These are phyloP conservation scores for Diploscapter pachys DNA, from an alignment of 1,140 invertebrate genomes.

Conservation along the genomic window DNA sequence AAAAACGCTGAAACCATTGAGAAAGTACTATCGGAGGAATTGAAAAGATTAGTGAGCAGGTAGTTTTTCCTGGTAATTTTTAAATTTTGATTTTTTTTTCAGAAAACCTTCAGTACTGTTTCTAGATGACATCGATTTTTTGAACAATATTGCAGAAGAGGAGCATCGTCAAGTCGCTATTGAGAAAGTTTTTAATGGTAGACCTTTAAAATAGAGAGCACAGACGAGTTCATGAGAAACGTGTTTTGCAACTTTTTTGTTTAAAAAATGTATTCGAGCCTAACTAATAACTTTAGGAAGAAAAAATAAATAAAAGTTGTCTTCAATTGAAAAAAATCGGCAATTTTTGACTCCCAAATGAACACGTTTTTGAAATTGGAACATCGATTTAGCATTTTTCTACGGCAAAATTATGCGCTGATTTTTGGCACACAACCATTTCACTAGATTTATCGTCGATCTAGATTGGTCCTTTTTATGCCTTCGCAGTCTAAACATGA, in stretches of 20 bases:
- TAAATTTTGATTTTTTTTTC: too few relatives aligned
- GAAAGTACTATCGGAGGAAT: constrained; percentile 16
- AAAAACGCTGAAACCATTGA: constrained; percentile 41
- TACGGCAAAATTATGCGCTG: neutral
- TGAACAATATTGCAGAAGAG: constrained; percentile 39
- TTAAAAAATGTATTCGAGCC: constrained; percentile 3
- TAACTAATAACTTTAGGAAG: neutral
- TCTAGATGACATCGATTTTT: constrained; percentile 45
- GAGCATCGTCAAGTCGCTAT: constrained; percentile 42
- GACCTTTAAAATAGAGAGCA: neutral
- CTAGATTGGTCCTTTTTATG: too few relatives aligned
- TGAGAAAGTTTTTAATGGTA: constrained; percentile 42
- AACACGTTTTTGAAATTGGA: neutral
- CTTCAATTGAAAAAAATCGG: constrained; percentile 7
- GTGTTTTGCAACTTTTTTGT: constrained; percentile 6
- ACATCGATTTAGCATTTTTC: constrained; percentile 3
- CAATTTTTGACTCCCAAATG: constrained; percentile 1
- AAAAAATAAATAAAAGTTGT: constrained; percentile 3
- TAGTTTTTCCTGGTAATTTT: neutral
- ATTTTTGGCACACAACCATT: too few relatives aligned
- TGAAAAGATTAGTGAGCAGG: constrained; percentile 26
- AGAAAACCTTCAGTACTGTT: constrained; percentile 35
- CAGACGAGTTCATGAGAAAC: neutral
- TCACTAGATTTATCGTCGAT: too few relatives aligned
- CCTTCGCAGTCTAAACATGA: too few relatives aligned